Evolutionary conservation across 2,113 vertebrate species (phyloP), one percentile per base, ranked within the genome.

Genomic region (Sitta europaea): DNA sequence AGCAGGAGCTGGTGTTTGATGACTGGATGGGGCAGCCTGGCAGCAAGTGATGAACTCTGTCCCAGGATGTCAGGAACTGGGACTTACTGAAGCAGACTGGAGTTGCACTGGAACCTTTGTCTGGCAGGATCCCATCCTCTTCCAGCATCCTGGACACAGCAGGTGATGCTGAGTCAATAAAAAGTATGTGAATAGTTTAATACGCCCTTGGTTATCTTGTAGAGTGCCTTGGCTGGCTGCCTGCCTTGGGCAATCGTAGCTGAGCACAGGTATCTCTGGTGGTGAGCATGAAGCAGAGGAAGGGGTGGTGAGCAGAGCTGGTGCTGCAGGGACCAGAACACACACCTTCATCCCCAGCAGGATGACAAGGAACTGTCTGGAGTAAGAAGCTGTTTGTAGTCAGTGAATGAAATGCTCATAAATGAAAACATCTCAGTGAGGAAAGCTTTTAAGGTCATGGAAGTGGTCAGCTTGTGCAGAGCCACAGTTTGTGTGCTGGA

Each of bases 371-470:
- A 74, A 5, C 50, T 29, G 61, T 67, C 66, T 93, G 65, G 77
- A 65, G 16, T 88, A 42, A 73, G 78, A 68, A 76, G 58, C 23
- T 73, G 9, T 90, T 82, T 81, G 81, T 75, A 93, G 71, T 78
- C 50, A 62, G 63, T 90, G 90, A 87, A 76, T 88, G 85, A 92
- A 85, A 61, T 28, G 11, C 28, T 78, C 38, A 28, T 72, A 45
- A 91, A 68, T 28, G 42, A 65, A 76, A 58, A 38, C 0, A 1
- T 54, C 62, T 85, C 21, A 2, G 33, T 20, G 70, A 87, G 54
- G 66, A 54, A 84, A 62, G 77, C 80, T 61, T 92, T 89, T 85
- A 68, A 57, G 0, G 0, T 91, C 50, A 36, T 53, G 50, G 65
- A 70, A 79, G 54, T 5, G 4, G 74, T 78, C 92, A 76, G 87